Base-by-base conservation (phyloP, 2,888 invertebrate species). In the Erynnis tages region DNA sequence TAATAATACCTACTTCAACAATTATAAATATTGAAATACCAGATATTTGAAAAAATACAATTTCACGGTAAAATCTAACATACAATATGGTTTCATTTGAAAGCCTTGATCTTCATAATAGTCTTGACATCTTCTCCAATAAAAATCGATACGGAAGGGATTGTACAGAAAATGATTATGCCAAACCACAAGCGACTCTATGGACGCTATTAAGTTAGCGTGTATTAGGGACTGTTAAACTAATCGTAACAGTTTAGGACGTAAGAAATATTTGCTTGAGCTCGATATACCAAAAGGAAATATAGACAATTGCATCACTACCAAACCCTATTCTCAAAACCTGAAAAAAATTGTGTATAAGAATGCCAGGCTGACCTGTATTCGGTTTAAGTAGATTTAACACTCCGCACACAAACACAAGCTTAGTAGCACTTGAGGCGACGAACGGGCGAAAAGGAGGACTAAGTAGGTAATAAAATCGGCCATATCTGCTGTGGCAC, bases 141-240 rank as follows among this genome's bases (percentile, higher is more conserved):
- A 23, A 35, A 29, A 49, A 35, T 61, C 80, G 77, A 79, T 62
- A 80, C 77, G 77, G 11, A 10, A 34, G 16, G n/a, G 19, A 21
- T 19, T 11, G 37, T 11, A 11, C 2, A 30, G 19, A 32, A 32
- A 8, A 4, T 27, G n/a, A 27, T 8, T 7, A 6, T 27, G 21
- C 3, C 5, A 5, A 5, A 3, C 21, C 8, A 27, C 27, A 8
- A 27, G 6, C 21, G 21, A 21, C 6, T 21, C 21, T 21, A 21
- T 21, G 21, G 21, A 21, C 21, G 21, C 21, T 21, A 4, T 21
- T 4, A 4, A 21, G 21, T 21, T 4, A 21, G 6, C 21, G 6
- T 21, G 6, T 21, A 6, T 32, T 6, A 5, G 11, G 32, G n/a
- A n/a, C n/a, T n/a, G n/a, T n/a, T n/a, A n/a, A n/a, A n/a, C n/a